These are phyloP conservation scores for Eubucco bourcierii DNA, from an alignment of 2,113 vertebrate species.

Conservation along the genomic window DNA sequence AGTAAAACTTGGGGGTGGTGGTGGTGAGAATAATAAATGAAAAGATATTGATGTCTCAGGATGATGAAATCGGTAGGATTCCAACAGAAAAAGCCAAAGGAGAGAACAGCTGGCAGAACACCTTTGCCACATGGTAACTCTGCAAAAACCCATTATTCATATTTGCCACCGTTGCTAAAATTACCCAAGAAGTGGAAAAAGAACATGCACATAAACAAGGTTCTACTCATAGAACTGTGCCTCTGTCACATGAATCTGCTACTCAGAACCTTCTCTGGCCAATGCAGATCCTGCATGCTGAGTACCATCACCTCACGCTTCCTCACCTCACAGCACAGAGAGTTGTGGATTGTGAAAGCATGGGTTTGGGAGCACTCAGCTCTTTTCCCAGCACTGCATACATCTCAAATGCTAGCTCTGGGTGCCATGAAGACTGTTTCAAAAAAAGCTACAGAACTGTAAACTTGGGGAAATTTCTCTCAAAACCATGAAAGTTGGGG, in stretches of 20 bases:
- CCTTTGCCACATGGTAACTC: neutral
- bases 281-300: neutral
- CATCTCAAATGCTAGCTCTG: neutral
- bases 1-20: neutral
- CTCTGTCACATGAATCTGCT: neutral
- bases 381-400: neutral
- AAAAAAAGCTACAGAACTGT: neutral
- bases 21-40: neutral
- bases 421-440: neutral
- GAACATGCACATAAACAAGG: neutral
- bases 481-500: neutral
- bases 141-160: neutral
- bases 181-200: neutral
- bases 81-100: neutral
- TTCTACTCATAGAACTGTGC: neutral
- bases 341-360: neutral
- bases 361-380: rapidly evolving
- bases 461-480: neutral
- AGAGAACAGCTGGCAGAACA: neutral
- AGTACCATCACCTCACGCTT: neutral
- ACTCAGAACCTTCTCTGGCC: neutral
- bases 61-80: no score
- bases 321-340: neutral
- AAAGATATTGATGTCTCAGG: no score
- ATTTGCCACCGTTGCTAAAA: neutral